Evolutionary conservation across 2,888 invertebrate genomes (phyloP).

Genomic region (Poecilobothrus nobilitatus): DNA sequence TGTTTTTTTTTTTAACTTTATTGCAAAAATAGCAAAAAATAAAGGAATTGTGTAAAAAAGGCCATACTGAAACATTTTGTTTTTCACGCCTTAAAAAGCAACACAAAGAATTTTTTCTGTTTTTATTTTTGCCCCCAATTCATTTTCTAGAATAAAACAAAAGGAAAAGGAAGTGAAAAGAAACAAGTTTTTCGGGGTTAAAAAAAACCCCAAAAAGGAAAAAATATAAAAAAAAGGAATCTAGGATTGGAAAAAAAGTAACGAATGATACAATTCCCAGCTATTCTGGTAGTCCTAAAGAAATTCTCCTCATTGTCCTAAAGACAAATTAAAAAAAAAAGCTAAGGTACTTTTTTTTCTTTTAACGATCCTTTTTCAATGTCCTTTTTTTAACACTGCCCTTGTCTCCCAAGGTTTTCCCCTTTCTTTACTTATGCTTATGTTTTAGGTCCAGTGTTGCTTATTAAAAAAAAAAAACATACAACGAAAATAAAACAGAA

Average conservation of each 20-base stretch:
- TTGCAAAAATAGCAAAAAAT: too few species aligned
- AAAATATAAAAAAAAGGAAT: neutral
- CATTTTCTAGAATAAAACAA: neutral
- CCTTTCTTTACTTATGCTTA: neutral
- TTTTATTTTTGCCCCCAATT: too few species aligned
- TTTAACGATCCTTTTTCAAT: neutral
- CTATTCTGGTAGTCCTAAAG: neutral
- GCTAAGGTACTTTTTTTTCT: neutral
- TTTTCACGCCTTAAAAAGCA: slow-evolving; percentile 4
- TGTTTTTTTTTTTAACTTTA: neutral
- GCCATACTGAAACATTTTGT: neutral
- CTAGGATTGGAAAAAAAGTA: neutral
- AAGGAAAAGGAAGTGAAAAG: neutral
- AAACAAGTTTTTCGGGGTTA: neutral
- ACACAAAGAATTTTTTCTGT: neutral
- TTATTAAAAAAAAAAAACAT: neutral
- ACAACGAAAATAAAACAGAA: neutral
- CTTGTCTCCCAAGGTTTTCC: too few species aligned
- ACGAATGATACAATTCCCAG: too few species aligned
- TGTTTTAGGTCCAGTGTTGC: neutral
- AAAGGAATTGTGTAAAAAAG: neutral
- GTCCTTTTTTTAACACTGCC: neutral
- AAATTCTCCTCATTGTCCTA: neutral
- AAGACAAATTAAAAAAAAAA: neutral
- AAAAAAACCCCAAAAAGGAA: neutral